Percentiles rank a stretch among this genome's conserved stretches.
phyloP scores from a whole-genome alignment of 1,140 invertebrate species.

The Hormaphis cornu region DNA sequence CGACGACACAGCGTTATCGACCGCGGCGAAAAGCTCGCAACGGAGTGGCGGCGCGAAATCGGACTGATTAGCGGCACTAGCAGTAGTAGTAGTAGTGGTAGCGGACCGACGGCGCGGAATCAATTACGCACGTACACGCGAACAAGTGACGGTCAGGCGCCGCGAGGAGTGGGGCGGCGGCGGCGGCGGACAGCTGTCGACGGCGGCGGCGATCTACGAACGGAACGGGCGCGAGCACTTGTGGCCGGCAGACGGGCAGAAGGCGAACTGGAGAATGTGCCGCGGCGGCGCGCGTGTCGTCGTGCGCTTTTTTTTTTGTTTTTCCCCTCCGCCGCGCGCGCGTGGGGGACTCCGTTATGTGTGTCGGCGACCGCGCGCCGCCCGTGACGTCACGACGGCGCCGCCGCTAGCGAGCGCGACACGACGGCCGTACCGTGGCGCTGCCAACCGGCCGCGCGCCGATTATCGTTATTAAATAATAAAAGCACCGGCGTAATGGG shows the following conservation, averaged over 20 bases:
- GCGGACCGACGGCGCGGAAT: conserved; percentile 25
- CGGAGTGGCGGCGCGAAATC: background rate
- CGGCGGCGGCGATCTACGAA: background rate
- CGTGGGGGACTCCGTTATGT: background rate
- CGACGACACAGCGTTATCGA: background rate
- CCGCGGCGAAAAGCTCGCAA: no score
- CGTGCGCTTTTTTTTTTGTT: conserved; percentile 14
- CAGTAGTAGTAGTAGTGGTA: no score
- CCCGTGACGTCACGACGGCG: background rate
- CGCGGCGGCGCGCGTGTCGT: conserved; percentile 18
- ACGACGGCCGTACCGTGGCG: background rate
- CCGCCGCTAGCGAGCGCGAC: background rate
- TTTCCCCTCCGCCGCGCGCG: background rate
- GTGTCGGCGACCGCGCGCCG: background rate
- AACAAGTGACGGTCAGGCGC: background rate
- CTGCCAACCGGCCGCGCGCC: background rate
- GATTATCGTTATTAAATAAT: no score
- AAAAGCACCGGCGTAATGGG: no score
- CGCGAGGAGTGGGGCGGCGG: background rate
- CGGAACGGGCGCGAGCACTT: conserved; percentile 5
- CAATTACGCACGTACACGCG: conserved; percentile 6
- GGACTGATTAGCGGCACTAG: no score
- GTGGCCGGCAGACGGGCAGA: conserved; percentile 14
- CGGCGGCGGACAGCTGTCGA: background rate
- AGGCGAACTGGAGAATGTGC: conserved; percentile 24